phyloP scores from a whole-genome alignment of 2,797 vertebrate species.

The Enteromius anoplus region DNA sequence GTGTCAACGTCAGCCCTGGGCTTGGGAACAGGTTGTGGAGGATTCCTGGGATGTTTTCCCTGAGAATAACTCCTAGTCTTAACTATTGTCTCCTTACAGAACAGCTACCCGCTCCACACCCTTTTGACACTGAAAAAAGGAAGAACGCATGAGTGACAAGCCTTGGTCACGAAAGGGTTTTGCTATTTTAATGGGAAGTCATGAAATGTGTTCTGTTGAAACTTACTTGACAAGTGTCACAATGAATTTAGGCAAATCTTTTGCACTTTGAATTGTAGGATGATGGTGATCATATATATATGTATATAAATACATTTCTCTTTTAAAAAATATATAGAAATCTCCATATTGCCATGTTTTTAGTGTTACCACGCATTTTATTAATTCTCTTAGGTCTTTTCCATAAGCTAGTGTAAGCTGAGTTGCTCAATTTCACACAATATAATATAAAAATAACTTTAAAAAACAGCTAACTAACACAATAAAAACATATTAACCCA shows the following conservation, averaged over 20 bases:
- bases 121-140: slow-evolving; percentile 47
- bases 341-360: neutral
- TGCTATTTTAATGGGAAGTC: slow-evolving; percentile 34
- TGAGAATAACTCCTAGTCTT: slow-evolving; percentile 75
- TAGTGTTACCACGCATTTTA: neutral
- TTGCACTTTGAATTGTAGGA: neutral
- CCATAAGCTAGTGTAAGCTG: neutral
- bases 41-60: slow-evolving; percentile 81
- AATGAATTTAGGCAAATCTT: slow-evolving; percentile 15
- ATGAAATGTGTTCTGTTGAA: slow-evolving; percentile 34
- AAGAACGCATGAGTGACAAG: slow-evolving; percentile 13
- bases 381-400: neutral
- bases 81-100: slow-evolving; percentile 67
- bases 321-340: neutral
- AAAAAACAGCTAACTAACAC: too few relatives aligned
- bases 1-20: slow-evolving; percentile 62
- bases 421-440: neutral
- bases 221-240: slow-evolving; percentile 26
- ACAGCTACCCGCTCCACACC: slow-evolving; percentile 66
- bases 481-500: too few relatives aligned
- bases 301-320: neutral
- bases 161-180: slow-evolving; percentile 32
- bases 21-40: slow-evolving; percentile 80
- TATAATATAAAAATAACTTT: too few relatives aligned
- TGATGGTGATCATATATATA: too few relatives aligned